These are phyloP conservation scores for Stratiomys singularior DNA, from an alignment of 2,888 invertebrate genomes.

Conservation along the genomic window DNA sequence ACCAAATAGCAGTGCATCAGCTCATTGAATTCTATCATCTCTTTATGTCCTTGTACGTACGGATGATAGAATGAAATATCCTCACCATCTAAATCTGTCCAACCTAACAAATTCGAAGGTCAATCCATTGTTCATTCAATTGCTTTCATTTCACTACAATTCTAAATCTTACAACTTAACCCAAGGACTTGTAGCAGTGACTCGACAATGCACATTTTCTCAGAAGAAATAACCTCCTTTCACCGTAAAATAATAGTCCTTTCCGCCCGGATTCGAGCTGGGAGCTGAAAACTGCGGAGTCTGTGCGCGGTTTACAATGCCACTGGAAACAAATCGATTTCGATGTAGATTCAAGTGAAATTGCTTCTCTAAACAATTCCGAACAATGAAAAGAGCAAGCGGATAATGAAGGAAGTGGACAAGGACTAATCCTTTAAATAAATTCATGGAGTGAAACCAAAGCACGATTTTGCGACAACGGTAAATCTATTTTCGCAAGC, in stretches of 20 bases:
- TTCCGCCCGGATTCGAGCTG: background rate
- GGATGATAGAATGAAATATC: too few relatives aligned
- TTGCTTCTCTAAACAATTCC: background rate
- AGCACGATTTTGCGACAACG: background rate
- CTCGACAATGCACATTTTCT: slow-evolving; percentile 1
- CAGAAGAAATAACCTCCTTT: background rate
- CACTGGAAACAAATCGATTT: background rate
- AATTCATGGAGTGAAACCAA: background rate
- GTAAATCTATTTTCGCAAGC: too few relatives aligned
- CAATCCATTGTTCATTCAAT: too few relatives aligned
- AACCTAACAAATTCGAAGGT: too few relatives aligned
- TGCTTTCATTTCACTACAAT: background rate
- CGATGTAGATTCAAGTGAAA: slow-evolving; percentile 8
- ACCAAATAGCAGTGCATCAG: too few relatives aligned
- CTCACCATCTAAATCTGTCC: too few relatives aligned
- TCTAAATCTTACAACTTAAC: background rate
- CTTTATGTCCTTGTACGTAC: too few relatives aligned
- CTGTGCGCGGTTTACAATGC: background rate
- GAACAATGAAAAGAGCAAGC: background rate
- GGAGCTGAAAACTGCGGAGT: background rate
- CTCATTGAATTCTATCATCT: too few relatives aligned
- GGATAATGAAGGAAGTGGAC: slow-evolving; percentile 3
- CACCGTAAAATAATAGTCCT: background rate
- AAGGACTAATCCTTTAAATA: slow-evolving; percentile 8
- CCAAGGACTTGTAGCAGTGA: background rate